Percentiles rank a stretch among this genome's conserved stretches.
Conservation (phyloP, 2,113 vertebrate genomes). For the Callospermophilus lateralis region DNA sequence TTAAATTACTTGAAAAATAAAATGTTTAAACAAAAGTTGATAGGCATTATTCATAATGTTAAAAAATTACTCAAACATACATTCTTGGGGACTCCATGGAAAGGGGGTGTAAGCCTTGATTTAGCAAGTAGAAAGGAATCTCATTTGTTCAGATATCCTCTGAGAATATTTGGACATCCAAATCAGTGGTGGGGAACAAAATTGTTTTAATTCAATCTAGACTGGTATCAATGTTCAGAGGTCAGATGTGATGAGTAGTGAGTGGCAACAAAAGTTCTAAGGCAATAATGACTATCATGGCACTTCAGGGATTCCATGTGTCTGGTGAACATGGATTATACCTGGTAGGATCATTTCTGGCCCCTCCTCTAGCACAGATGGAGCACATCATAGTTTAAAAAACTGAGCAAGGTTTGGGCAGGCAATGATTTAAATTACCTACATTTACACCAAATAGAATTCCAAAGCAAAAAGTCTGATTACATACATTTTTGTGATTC, state of each 20-base stretch:
- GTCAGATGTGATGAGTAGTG: neutral
- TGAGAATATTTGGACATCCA: neutral
- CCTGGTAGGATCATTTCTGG: neutral
- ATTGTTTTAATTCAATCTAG: neutral
- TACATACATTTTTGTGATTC: neutral
- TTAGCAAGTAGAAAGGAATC: neutral
- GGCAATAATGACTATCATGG: neutral
- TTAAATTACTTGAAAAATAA: neutral
- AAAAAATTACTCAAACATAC: neutral
- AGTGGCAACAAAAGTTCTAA: neutral
- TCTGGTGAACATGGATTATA: neutral
- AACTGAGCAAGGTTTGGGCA: neutral
- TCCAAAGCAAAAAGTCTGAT: neutral
- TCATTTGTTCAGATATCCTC: neutral
- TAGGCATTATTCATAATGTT: neutral
- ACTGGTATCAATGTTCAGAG: neutral
- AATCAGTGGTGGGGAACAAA: neutral
- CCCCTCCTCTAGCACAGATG: neutral
- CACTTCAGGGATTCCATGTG: neutral
- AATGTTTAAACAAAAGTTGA: neutral
- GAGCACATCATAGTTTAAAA: neutral
- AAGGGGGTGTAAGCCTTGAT: neutral
- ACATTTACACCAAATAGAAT: neutral
- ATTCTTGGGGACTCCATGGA: neutral
- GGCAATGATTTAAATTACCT: neutral